Evolutionary conservation across 2,113 vertebrate species (phyloP).

Genomic region (Parus major): DNA sequence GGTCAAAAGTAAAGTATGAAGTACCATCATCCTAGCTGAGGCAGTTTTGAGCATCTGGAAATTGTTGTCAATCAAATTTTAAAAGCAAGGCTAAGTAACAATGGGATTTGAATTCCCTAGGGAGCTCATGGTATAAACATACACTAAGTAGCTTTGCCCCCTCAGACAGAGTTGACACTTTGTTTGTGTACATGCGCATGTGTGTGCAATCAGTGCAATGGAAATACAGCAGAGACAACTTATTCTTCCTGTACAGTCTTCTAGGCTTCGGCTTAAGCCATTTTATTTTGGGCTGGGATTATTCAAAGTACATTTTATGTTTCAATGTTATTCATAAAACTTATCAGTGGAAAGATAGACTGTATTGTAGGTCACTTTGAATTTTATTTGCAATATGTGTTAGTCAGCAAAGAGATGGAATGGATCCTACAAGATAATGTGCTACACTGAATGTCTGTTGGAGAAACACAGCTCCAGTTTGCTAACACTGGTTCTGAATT

Average conservation of each 20-base stretch:
- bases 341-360: not conserved
- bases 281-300: constrained; percentile 2
- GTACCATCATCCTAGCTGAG: not conserved
- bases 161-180: not conserved
- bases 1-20: not conserved
- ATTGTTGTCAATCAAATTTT: not conserved
- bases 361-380: not conserved
- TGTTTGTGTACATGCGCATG: accelerated
- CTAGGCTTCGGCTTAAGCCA: not conserved
- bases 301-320: constrained; percentile 15
- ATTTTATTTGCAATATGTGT: not conserved
- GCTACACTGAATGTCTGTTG: not conserved
- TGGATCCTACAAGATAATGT: not conserved
- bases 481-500: not conserved
- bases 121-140: not conserved
- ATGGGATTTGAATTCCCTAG: not conserved
- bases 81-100: not conserved
- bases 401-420: not conserved
- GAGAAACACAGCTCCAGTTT: not conserved
- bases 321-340: constrained; percentile 42
- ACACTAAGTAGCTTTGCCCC: not conserved
- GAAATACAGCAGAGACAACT: constrained; percentile 3
- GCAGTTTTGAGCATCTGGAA: not conserved
- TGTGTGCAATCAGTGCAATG: too few relatives aligned
- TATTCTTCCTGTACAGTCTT: not conserved